These are phyloP conservation scores for Galeopsomyia nigrocyanea DNA, from an alignment of 2,888 invertebrate genomes.

Conservation along the genomic window DNA sequence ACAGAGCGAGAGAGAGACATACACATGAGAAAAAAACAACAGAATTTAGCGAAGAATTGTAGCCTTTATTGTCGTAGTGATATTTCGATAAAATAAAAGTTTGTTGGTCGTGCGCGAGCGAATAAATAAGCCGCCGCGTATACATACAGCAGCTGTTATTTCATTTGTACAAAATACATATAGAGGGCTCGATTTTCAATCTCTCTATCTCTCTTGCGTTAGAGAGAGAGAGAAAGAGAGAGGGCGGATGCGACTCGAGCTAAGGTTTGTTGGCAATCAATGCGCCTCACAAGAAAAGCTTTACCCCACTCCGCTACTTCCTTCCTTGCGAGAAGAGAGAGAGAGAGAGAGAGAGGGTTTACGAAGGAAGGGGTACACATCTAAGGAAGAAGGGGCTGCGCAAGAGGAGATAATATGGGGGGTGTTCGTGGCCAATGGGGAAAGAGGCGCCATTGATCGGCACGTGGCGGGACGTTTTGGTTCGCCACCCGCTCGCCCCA, in stretches of 20 bases:
- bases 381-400: slow-evolving; percentile 55
- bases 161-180: slow-evolving; percentile 52
- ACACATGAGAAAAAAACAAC: slow-evolving; percentile 42
- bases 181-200: slow-evolving; percentile 2
- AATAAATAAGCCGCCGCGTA: background rate
- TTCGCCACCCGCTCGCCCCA: slow-evolving; percentile 32
- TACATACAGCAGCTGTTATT: background rate
- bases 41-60: slow-evolving; percentile 54
- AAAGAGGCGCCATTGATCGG: slow-evolving; percentile 69
- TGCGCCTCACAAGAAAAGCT: slow-evolving; percentile 67
- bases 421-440: slow-evolving; percentile 59
- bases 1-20: slow-evolving; percentile 39
- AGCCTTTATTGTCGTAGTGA: slow-evolving; percentile 63
- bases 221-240: slow-evolving; percentile 43
- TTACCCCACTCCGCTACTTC: slow-evolving; percentile 52
- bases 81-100: slow-evolving; percentile 63
- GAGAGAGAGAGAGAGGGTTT: background rate
- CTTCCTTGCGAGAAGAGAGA: slow-evolving; percentile 55
- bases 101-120: slow-evolving; percentile 66
- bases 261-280: slow-evolving; percentile 68
- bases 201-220: no score
- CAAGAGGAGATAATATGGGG: no score
- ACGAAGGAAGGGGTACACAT: background rate
- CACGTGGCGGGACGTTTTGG: slow-evolving; percentile 63
- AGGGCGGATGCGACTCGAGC: slow-evolving; percentile 42